These are phyloP conservation scores for Pocota personata DNA, from an alignment of 2,888 invertebrate genomes.

Conservation along the genomic window DNA sequence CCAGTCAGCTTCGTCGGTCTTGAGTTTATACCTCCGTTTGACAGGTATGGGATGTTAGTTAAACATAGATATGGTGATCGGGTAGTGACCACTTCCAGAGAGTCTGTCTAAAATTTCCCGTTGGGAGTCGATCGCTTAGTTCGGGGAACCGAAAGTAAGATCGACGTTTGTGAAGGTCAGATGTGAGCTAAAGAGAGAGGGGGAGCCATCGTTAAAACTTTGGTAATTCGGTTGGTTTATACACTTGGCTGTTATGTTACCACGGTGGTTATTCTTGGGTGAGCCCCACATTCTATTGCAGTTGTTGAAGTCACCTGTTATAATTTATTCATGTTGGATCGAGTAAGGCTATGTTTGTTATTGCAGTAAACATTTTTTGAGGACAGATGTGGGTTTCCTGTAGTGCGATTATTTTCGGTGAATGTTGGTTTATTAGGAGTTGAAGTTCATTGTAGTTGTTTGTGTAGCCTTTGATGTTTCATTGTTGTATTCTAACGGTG, in stretches of 20 bases:
- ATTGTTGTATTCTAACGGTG: background rate
- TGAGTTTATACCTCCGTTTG: constrained; percentile 1
- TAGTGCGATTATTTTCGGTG: background rate
- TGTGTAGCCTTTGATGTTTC: constrained; percentile 11
- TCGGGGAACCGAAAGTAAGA: constrained; percentile 51
- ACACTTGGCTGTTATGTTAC: constrained; percentile 1
- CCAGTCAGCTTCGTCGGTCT: constrained; percentile 18
- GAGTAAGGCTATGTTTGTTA: background rate
- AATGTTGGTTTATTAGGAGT: background rate
- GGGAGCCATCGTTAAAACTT: constrained; percentile 50
- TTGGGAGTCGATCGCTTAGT: constrained; percentile 1
- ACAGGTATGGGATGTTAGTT: background rate
- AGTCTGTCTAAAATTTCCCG: constrained; percentile 41
- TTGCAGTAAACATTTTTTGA: background rate
- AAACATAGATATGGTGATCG: background rate
- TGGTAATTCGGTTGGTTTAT: constrained; percentile 27
- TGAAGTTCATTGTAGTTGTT: constrained; percentile 13
- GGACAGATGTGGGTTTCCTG: background rate
- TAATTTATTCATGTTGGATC: background rate
- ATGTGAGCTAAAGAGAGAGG: constrained; percentile 66
- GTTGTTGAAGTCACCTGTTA: background rate
- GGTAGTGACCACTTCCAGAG: constrained; percentile 50
- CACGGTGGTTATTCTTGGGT: background rate
- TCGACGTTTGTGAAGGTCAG: constrained; percentile 64
- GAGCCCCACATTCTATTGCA: constrained; percentile 5